Base-by-base conservation (phyloP, 23 tunicate species). In the Aplidium turbinatum region DNA sequence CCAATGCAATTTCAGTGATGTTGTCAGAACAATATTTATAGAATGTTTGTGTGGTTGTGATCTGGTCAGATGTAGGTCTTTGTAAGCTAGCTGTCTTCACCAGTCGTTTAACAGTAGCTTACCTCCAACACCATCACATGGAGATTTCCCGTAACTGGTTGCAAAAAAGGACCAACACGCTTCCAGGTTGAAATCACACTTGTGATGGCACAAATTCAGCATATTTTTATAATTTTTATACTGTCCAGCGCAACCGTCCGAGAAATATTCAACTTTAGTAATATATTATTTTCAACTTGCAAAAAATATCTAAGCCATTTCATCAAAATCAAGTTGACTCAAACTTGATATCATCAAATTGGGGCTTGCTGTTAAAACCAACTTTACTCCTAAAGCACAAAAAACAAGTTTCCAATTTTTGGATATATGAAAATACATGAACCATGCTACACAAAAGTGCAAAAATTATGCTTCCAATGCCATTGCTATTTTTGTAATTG, bases 161-260 rank as follows among this genome's bases (percentile, higher is more conserved):
- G 80, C 80, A 75, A 75, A 75, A 75, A 75, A 75, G 6, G 76
- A 75, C 80, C 80, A 75, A 9, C 35, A 60, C 16, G 76, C 80
- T 24, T 60, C 48, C 6, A 75, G 25, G 29, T 60, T 58, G 25
- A 75, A 75, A 61, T 75, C 76, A 7, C 22, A 18, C 22, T 75
- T 9, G 75, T 75, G 80, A 33, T 75, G 35, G 74, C 80, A 64
- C 75, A 75, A 33, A 32, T 75, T 75, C 35, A 60, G 31, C 33
- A 75, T 53, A 22, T 60, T 60, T 60, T 75, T 75, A 20, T 36
- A 60, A 34, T 75, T 75, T 47, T 75, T 75, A 32, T 75, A 64
- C 63, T 75, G 80, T 29, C 27, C 80, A 28, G 76, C 66, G 50
- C 76, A 75, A 19, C 80, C 80, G 22, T 75, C 76, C n/a, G 50